Conservation (phyloP, 2,113 vertebrate genomes). For the Sceloporus undulatus region DNA sequence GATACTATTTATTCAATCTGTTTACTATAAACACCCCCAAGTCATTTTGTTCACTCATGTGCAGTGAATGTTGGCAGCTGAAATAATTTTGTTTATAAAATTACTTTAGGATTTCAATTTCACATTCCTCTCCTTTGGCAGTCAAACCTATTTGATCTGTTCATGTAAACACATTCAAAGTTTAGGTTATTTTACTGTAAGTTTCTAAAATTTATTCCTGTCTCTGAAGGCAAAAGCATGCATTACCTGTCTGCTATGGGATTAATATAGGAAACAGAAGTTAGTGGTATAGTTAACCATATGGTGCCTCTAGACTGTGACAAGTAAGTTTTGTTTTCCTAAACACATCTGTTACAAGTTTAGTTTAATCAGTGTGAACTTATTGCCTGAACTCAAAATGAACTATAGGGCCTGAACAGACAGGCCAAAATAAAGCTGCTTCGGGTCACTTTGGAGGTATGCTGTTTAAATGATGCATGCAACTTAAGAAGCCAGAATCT, state of each 20-base stretch:
- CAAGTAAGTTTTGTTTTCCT: neutral
- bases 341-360: neutral
- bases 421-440: no score
- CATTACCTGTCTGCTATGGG: neutral
- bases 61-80: neutral
- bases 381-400: neutral
- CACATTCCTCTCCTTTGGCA: neutral
- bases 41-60: neutral
- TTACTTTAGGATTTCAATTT: neutral
- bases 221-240: constrained; percentile 2
- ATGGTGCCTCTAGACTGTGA: neutral
- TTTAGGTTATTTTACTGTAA: neutral
- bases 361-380: neutral
- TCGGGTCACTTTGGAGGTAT: no score
- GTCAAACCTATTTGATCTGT: neutral
- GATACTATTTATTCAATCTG: neutral
- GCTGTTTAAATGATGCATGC: no score
- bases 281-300: neutral
- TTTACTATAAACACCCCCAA: neutral
- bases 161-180: neutral
- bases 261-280: constrained; percentile 25
- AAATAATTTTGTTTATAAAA: neutral
- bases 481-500: no score
- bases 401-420: neutral
- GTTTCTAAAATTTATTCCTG: neutral